Base-by-base conservation (phyloP, 2,113 vertebrate genomes). In the Chitala chitala region DNA sequence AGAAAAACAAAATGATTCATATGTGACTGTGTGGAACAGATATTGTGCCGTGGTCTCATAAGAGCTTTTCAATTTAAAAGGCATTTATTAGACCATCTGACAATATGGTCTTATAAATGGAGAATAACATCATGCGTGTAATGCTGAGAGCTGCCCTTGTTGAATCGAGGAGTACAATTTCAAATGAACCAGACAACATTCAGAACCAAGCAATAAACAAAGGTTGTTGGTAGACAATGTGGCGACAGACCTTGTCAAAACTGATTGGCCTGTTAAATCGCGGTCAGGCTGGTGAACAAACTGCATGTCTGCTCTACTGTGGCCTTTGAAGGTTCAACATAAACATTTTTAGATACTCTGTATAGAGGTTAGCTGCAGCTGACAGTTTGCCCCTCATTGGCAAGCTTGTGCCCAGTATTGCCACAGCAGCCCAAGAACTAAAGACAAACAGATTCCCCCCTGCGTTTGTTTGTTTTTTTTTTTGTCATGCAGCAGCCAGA, bases 181-280 rank as follows among this genome's bases (percentile, higher is more conserved):
- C 17, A 42, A 44, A 29, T 12, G 31, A 63, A 33, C 59, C 31
- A 33, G 29, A 63, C 33, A 63, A 20, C 26, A 38, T 15, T 6
- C 17, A 63, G 38, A 63, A 33, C 59, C 20, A 63, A 63, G 46
- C n/a, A 3, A n/a, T 36, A 68, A 68, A 68, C 64, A 68, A 68
- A 68, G 42, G 22, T 68, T 46, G 38, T 24, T 42, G 5, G 24
- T 46, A 68, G 40, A 68, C 42, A 46, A 68, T 10, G 8, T 26
- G 64, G 42, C 42, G 64, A 68, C 64, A 68, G 40, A 44, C 29
- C 22, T 46, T 22, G n/a, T 46, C 10, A 2, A 26, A 48, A 6
- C 42, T n/a, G 24, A 44, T 26, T 20, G 26, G 26, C 8, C 64
- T 68, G 38, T 17, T 22, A 68, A 8, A 46, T 24, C 64, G 42